Evolutionary conservation across 1,140 invertebrate species (phyloP), one percentile per base, ranked within the genome.

Genomic region (Micrasema longulum): DNA sequence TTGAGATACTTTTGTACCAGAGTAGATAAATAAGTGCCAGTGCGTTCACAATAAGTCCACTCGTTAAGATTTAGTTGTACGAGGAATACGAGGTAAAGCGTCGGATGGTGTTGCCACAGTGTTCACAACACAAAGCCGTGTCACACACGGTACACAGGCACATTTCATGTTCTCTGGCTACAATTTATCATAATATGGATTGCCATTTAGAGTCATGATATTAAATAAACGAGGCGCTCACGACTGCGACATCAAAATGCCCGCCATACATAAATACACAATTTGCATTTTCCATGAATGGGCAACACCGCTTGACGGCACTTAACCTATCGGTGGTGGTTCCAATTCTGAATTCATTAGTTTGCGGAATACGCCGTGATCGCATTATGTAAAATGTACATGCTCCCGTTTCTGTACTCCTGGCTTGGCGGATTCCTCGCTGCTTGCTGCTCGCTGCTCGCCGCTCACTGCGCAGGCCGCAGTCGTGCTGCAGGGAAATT

Each of bases 121-220:
- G 64, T 72, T 69, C 62, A 52, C 48, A 69, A 48, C 47, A 73
- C 65, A 73, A 73, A 73, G 65, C 12, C 53, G 18, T 62, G 70
- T 53, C 48, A 26, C 41, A 41, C 43, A 55, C 38, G n/a, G 38
- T 12, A 62, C 38, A 43, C 38, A 26, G 41, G 41, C 65, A 57
- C 38, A 50, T 23, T 60, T 18, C 50, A 35, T 26, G 43, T 55
- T 50, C 45, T 63, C 45, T 43, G 35, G 9, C 47, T 41, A 68
- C 68, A 67, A 71, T 74, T 74, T 74, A 74, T 74, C 72, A 71
- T 74, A 74, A 74, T 74, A 74, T 74, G 69, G 72, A 74, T 74
- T 74, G 72, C 72, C 72, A 74, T 74, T 74, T 74, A 70, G 67
- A 74, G 72, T 62, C 72, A 74, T 74, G 72, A 74, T 74, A 74